Evolutionary conservation across 2,888 invertebrate species (phyloP).

Genomic region (Drosophila lutescens): DNA sequence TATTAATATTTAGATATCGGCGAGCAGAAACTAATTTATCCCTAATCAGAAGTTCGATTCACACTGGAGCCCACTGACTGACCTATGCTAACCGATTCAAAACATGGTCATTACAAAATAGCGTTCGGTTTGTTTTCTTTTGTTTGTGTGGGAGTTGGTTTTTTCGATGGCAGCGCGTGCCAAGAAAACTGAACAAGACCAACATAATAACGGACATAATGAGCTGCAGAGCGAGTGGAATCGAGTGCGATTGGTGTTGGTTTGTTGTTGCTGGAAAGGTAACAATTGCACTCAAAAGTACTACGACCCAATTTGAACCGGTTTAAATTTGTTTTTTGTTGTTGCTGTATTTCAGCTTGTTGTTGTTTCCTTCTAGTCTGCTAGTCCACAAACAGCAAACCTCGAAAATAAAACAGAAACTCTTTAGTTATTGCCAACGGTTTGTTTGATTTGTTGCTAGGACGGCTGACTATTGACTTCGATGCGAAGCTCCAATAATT

Average conservation of each 20-base stretch:
- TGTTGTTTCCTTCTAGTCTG: conserved; percentile 38
- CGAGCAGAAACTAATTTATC: neutral
- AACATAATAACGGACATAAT: conserved; percentile 72
- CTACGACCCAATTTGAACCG: conserved; percentile 82
- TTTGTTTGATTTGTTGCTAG: conserved; percentile 51
- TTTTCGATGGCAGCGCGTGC: conserved; percentile 63
- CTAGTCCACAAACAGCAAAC: conserved; percentile 29
- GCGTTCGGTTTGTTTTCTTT: conserved; percentile 8
- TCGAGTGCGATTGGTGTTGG: conserved; percentile 39
- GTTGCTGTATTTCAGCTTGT: conserved; percentile 13
- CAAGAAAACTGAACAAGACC: conserved; percentile 67
- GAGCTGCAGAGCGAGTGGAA: conserved; percentile 55
- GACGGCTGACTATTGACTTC: too few species aligned
- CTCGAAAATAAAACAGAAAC: conserved; percentile 30
- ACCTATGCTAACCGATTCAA: conserved; percentile 73
- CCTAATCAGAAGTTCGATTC: neutral
- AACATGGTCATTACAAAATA: conserved; percentile 69
- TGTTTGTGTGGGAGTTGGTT: conserved; percentile 33
- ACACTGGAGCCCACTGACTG: conserved; percentile 43
- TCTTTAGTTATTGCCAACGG: conserved; percentile 46
- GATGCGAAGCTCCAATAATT: too few species aligned
- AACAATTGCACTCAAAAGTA: conserved; percentile 81
- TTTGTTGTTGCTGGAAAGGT: conserved; percentile 59
- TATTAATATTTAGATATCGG: too few species aligned
- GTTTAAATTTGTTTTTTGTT: conserved; percentile 58